Evolutionary conservation across 2,888 invertebrate genomes (phyloP).

Genomic region (Bibio marci): DNA sequence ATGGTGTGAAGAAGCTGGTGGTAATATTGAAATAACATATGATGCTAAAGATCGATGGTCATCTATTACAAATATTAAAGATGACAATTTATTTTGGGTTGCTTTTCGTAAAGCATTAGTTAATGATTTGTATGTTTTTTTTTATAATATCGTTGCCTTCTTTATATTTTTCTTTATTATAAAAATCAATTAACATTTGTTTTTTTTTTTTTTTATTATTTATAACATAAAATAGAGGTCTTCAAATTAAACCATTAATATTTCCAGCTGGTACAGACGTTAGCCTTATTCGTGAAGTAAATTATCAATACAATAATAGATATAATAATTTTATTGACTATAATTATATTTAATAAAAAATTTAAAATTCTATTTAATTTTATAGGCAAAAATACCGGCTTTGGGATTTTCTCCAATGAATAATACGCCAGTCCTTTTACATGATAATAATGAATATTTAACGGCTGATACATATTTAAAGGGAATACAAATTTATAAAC

Average conservation of each 20-base stretch:
- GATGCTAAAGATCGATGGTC: constrained; percentile 44
- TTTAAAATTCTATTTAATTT: no score
- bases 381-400: constrained; percentile 56
- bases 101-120: constrained; percentile 43
- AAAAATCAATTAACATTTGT: no score
- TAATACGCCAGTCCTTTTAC: constrained; percentile 67
- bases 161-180: neutral
- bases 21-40: constrained; percentile 46
- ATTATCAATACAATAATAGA: no score
- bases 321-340: no score
- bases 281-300: constrained; percentile 46
- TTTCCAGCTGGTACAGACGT: constrained; percentile 70
- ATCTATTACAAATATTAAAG: constrained; percentile 42
- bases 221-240: neutral
- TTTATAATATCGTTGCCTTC: no score
- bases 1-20: constrained; percentile 55
- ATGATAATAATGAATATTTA: constrained; percentile 76
- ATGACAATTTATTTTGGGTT: constrained; percentile 51
- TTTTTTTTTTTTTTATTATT: no score
- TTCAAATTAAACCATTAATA: constrained; percentile 33
- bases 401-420: constrained; percentile 84
- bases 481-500: constrained; percentile 5
- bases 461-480: constrained; percentile 43
- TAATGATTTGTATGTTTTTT: constrained; percentile 38
- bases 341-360: no score